Conservation (phyloP, 2,113 vertebrate genomes). For the Hippocampus mohnikei region DNA sequence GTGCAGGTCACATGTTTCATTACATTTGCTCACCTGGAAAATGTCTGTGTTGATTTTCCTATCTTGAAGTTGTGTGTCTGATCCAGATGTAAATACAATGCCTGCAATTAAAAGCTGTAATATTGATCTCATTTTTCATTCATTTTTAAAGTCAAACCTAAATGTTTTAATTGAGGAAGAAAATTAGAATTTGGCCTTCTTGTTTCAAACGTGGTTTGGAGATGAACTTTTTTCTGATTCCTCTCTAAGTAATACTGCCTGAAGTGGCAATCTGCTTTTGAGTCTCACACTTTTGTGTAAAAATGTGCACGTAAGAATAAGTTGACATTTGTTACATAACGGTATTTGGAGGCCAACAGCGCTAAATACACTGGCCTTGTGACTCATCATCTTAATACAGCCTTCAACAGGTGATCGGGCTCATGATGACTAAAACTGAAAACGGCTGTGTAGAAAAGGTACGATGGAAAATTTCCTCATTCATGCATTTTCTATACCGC, state of each 20-base stretch:
- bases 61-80: too few species aligned
- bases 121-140: neutral
- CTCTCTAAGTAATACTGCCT: neutral
- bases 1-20: too few species aligned
- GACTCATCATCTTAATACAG: constrained; percentile 26
- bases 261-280: neutral
- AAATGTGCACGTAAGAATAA: neutral
- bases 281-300: neutral
- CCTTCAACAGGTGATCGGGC: constrained; percentile 23
- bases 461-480: neutral
- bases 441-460: too few species aligned
- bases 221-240: neutral
- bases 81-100: too few species aligned
- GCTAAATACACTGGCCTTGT: constrained; percentile 23
- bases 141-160: neutral
- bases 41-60: too few species aligned
- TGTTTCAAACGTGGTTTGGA: too few species aligned
- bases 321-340: neutral
- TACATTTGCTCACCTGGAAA: too few species aligned
- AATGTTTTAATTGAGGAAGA: neutral
- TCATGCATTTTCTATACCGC: neutral
- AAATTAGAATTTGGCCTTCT: neutral
- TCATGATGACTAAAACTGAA: constrained; percentile 44
- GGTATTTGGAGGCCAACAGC: neutral
- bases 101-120: neutral